Conservation (phyloP, 2,888 invertebrate species). For the Strigamia transsilvanica region DNA sequence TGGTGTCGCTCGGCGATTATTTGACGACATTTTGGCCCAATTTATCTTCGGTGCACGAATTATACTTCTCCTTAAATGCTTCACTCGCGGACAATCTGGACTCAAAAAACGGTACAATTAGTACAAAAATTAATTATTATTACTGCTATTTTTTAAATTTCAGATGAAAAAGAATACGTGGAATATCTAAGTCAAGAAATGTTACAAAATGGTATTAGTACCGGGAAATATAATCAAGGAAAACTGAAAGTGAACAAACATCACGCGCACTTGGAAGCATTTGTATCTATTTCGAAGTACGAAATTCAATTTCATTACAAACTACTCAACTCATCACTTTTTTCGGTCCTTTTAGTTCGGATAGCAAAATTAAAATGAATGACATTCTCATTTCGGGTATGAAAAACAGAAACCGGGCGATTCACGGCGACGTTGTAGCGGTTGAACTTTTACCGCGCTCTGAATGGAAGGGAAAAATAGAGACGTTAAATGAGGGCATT, state of each 20-base stretch:
- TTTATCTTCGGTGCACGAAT: conserved; percentile 59
- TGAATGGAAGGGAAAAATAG: conserved; percentile 60
- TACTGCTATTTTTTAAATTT: not conserved
- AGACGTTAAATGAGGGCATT: conserved; percentile 53
- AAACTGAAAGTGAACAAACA: conserved; percentile 62
- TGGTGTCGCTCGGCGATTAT: conserved; percentile 61
- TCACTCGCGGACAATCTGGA: not conserved
- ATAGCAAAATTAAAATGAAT: conserved; percentile 56
- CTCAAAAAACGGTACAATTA: not conserved
- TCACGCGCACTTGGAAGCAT: conserved; percentile 62
- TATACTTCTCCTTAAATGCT: conserved; percentile 60
- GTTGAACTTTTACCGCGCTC: conserved; percentile 59
- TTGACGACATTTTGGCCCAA: conserved; percentile 61
- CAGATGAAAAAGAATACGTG: conserved; percentile 57
- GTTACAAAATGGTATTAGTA: conserved; percentile 61
- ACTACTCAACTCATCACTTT: no score
- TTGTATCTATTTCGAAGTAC: conserved; percentile 59
- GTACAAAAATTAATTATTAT: not conserved
- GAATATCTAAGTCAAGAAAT: conserved; percentile 61
- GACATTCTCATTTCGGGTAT: conserved; percentile 62
- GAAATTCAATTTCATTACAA: not conserved
- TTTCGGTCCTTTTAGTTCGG: conserved; percentile 11
- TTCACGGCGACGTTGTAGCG: conserved; percentile 64
- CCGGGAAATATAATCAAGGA: conserved; percentile 61
- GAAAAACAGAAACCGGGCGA: conserved; percentile 63